phyloP scores from a whole-genome alignment of 2,888 invertebrate genomes.

The Agapetus fuscipes region DNA sequence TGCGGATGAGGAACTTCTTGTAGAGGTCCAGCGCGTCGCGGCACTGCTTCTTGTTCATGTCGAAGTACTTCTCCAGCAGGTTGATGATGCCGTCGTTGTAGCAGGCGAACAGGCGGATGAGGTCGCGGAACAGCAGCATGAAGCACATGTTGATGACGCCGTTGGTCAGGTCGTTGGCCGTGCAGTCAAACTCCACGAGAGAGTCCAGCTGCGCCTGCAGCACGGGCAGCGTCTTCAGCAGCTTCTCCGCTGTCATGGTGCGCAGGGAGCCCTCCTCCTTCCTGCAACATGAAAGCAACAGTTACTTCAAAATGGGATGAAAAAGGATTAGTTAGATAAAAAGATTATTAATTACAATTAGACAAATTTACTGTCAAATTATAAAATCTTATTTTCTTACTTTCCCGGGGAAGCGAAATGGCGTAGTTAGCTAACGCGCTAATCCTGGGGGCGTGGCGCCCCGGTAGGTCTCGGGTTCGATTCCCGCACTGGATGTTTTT shows the following conservation, averaged over 20 bases:
- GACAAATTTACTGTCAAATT: too few species aligned
- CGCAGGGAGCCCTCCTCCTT: constrained; percentile 95
- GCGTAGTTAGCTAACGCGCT: too few species aligned
- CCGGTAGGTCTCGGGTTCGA: too few species aligned
- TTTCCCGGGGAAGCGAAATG: too few species aligned
- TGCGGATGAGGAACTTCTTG: constrained; percentile 95
- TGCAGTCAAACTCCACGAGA: constrained; percentile 94
- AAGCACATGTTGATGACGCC: constrained; percentile 99
- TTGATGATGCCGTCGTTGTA: constrained; percentile 99
- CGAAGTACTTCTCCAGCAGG: constrained; percentile 97
- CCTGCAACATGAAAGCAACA: too few species aligned
- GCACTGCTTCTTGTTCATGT: constrained; percentile 99
- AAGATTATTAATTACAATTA: too few species aligned
- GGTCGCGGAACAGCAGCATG: constrained; percentile 97
- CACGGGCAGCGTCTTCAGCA: constrained; percentile 92
- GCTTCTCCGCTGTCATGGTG: constrained; percentile 95
- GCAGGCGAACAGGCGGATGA: constrained; percentile 97
- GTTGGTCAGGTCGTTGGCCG: constrained; percentile 93
- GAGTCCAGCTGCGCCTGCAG: constrained; percentile 93
- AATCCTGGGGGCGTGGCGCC: too few species aligned
- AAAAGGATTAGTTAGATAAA: too few species aligned
- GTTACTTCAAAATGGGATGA: not conserved
- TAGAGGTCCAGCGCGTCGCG: constrained; percentile 96
- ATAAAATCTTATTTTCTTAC: too few species aligned
- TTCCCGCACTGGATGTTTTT: too few species aligned